phyloP scores from a whole-genome alignment of 2,113 vertebrate genomes.

The Colossoma macropomum region DNA sequence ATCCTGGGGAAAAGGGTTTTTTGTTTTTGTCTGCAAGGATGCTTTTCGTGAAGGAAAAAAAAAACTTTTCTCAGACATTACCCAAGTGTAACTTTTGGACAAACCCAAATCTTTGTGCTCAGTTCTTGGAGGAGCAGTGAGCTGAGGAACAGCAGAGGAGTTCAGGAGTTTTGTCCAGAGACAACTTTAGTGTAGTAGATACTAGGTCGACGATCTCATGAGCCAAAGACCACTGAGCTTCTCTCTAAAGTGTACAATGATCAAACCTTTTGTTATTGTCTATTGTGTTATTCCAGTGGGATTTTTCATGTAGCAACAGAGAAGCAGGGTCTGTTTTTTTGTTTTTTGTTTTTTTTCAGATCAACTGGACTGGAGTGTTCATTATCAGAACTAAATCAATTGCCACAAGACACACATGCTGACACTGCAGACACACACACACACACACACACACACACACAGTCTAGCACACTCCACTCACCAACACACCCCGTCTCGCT shows the following conservation, averaged over 20 bases:
- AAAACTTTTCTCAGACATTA: background rate
- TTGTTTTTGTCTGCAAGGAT: constrained; percentile 47
- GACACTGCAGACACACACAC: constrained; percentile 25
- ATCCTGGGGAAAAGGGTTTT: constrained; percentile 39
- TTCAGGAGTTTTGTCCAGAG: background rate
- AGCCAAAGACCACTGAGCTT: constrained; percentile 74
- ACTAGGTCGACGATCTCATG: constrained; percentile 42
- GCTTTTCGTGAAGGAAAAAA: background rate
- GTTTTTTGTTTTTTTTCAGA: constrained; percentile 26
- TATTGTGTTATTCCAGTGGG: constrained; percentile 59
- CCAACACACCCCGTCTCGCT: constrained; percentile 56
- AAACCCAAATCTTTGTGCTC: constrained; percentile 33
- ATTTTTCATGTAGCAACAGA: constrained; percentile 74
- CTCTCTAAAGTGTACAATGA: constrained; percentile 62
- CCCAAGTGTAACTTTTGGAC: constrained; percentile 35
- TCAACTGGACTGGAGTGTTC: constrained; percentile 63
- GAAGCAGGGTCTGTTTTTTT: constrained; percentile 46
- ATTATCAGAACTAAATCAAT: constrained; percentile 30
- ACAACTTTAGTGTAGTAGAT: constrained; percentile 32
- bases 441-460: constrained; percentile 25
- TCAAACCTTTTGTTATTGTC: constrained; percentile 59
- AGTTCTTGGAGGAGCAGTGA: background rate
- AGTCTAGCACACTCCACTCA: constrained; percentile 22
- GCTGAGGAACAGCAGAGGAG: constrained; percentile 14
- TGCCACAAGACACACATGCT: constrained; percentile 20